Evolutionary conservation across 2,797 vertebrate species (phyloP), one percentile per base, ranked within the genome.

Genomic region (Microcaecilia unicolor): DNA sequence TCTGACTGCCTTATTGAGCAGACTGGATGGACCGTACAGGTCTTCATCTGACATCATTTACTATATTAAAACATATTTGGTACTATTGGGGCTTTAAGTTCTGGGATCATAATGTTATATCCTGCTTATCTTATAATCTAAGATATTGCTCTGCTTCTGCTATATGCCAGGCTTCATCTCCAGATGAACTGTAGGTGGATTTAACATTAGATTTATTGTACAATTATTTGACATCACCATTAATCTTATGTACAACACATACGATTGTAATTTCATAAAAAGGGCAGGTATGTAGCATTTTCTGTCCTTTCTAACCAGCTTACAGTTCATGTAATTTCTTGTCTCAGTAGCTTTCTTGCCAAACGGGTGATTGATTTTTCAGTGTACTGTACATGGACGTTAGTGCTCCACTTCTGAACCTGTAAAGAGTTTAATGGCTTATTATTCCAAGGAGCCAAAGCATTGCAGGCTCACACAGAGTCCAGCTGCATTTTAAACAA

Each of bases 231-330:
- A 62, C 53, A n/a, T n/a, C 55, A 55, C 2, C 19, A 18, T 48
- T 58, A 28, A 51, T 46, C 58, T 42, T 52, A 35, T 48, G 39
- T 52, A 44, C 37, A 46, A 38, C 23, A 58, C 55, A 39, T n/a
- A n/a, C n/a, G n/a, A n/a, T 4, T 30, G 25, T 8, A 8, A 23
- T 48, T 46, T 12, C 45, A 35, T 38, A 52, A 12, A 34, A 13
- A 42, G 36, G 17, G 49, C 49, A 22, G 43, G 50, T 32, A 58
- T 59, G 34, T 8, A 19, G 28, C 25, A 12, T 28, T 48, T 48
- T 31, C 12, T 11, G 25, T 17, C 10, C 18, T n/a, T n/a, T n/a
- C n/a, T n/a, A n/a, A n/a, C n/a, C n/a, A n/a, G n/a, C n/a, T n/a
- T n/a, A n/a, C n/a, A n/a, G n/a, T n/a, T n/a, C n/a, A n/a, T n/a